A percentile compares a stretch with the other conserved stretches of the same genome.
phyloP scores from a whole-genome alignment of 2,113 vertebrate species.

The Solea solea region DNA sequence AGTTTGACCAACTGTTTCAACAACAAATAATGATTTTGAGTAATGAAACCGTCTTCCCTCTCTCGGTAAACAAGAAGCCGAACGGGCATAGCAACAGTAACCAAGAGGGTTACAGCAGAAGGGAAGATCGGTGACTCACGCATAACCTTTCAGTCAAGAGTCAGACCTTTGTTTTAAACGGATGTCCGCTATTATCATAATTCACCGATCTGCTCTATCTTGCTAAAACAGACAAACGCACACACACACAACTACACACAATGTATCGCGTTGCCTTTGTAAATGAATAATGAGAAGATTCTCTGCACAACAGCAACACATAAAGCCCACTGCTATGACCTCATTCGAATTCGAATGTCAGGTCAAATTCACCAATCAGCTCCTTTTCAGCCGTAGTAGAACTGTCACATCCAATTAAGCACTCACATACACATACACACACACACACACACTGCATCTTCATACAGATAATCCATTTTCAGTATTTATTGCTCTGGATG shows the following conservation, averaged over 20 bases:
- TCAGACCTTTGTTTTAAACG: neutral
- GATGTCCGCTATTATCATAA: conserved; percentile 25
- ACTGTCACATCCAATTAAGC: conserved; percentile 35
- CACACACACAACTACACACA: conserved; percentile 3
- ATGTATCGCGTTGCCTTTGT: conserved; percentile 20
- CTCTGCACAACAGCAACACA: conserved; percentile 27
- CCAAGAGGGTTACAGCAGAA: neutral
- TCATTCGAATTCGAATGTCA: conserved; percentile 58
- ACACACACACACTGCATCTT: neutral
- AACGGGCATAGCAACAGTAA: conserved; percentile 3
- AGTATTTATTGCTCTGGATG: conserved; percentile 35
- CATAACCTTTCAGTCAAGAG: neutral
- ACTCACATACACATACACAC: neutral
- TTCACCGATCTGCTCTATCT: conserved; percentile 3
- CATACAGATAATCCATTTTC: conserved; percentile 8
- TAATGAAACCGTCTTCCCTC: neutral
- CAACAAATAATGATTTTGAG: neutral
- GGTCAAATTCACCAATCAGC: conserved; percentile 50
- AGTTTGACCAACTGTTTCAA: neutral
- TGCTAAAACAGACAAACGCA: conserved; percentile 12
- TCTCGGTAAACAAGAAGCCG: neutral
- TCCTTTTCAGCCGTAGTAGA: conserved; percentile 20
- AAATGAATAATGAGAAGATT: conserved; percentile 44
- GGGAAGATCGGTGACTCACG: neutral
- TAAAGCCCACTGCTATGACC: conserved; percentile 14